Base-by-base conservation (phyloP, 2,797 vertebrate species). In the Myripristis jacobus region DNA sequence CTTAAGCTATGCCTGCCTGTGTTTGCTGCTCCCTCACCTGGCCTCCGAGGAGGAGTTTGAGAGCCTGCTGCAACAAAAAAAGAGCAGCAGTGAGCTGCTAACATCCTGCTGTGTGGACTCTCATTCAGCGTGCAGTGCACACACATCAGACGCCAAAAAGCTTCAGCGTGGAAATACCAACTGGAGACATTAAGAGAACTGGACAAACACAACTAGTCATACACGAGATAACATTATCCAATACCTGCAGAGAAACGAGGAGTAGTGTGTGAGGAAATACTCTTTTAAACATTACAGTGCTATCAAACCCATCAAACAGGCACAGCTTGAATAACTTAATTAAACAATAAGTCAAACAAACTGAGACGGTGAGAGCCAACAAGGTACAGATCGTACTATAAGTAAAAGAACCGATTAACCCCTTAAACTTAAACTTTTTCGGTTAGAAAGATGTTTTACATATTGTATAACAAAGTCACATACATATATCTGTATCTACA, bases 11-110 rank as follows among this genome's bases (percentile, higher is more conserved):
- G 19, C 16, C 24, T 54, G 41, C 25, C n/a, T 47, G 13, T 47
- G 41, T 61, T 48, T 68, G 48, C 73, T 61, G 60, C 66, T 52
- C 46, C n/a, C 27, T 66, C 44, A 12, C 3, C 55, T 43, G 58
- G n/a, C 25, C 9, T 76, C 54, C 47, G 21, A 44, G 7, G 38
- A 11, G 34, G n/a, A 29, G 67, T 68, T 34, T 50, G 46, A 67
- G 46, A 38, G 57, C 41, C 21, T 19, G 6, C 56, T 62, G 38
- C 29, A 24, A 34, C 44, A 67, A 46, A 61, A 31, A 60, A 68
- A 36, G 25, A 4, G 6, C 47, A 61, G 57, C 68, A 79, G 53
- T 31, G 15, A n/a, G 13, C 15, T 52, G 51, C 61, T 47, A 48
- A 69, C 64, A 66, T 75, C 59, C 31, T 22, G 24, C 6, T 8